Evolutionary conservation across 2,888 invertebrate species (phyloP).

Genomic region (Lithophane socia): DNA sequence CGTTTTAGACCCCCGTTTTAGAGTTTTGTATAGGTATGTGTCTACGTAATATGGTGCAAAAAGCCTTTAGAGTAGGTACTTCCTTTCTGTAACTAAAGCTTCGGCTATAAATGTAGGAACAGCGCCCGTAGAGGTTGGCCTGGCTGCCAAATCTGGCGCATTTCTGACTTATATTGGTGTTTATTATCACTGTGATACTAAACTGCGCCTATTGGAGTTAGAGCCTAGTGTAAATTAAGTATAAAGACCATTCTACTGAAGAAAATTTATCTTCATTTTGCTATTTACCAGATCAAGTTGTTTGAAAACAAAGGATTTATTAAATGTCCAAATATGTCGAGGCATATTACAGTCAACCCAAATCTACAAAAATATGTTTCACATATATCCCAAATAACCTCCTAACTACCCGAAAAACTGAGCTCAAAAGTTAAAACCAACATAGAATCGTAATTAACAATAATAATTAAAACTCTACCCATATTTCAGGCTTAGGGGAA

Average conservation of each 20-base stretch:
- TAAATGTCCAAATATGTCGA: neutral
- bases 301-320: neutral
- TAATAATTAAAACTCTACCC: conserved; percentile 33
- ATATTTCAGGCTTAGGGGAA: conserved; percentile 81
- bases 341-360: neutral
- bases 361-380: neutral
- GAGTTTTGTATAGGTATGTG: neutral
- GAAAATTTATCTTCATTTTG: neutral
- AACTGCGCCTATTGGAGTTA: conserved; percentile 16
- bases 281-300: neutral
- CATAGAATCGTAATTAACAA: conserved; percentile 29
- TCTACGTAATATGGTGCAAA: conserved; percentile 1
- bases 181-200: conserved; percentile 23
- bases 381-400: conserved; percentile 16
- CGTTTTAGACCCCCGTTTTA: too few species aligned
- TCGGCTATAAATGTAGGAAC: neutral
- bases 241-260: neutral
- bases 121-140: conserved; percentile 16
- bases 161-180: conserved; percentile 37
- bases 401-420: conserved; percentile 19
- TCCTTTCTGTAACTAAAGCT: neutral
- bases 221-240: conserved; percentile 21
- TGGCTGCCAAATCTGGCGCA: conserved; percentile 36
- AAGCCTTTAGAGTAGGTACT: neutral
- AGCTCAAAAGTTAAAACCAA: conserved; percentile 30